These are phyloP conservation scores for Alaudala cheleensis DNA, from an alignment of 2,113 vertebrate genomes.

Conservation along the genomic window DNA sequence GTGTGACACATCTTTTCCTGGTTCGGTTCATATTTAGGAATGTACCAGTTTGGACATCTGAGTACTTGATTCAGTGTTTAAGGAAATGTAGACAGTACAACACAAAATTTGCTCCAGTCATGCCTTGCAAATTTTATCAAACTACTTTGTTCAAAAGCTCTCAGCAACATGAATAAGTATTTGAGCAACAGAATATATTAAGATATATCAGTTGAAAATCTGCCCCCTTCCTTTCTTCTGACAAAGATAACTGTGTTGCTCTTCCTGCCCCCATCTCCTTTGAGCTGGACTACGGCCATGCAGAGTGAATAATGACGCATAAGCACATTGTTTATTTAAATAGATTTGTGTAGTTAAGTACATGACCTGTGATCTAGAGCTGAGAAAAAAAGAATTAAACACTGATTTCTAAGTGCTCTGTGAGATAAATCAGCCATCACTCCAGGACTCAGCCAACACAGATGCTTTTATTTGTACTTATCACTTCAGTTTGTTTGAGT, in stretches of 20 bases:
- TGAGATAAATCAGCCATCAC: slow-evolving; percentile 40
- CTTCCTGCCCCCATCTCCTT: not conserved
- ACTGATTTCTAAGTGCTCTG: slow-evolving; percentile 7
- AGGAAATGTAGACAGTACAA: not conserved
- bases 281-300: not conserved
- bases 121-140: not conserved
- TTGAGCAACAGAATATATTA: not conserved
- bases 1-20: not conserved
- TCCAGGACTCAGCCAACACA: not conserved
- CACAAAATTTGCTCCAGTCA: not conserved
- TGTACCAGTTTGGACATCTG: not conserved
- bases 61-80: not conserved
- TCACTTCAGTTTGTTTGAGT: slow-evolving; percentile 29
- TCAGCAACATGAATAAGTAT: not conserved
- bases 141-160: not conserved
- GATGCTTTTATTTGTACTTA: slow-evolving; percentile 41
- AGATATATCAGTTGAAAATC: not conserved
- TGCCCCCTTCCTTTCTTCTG: not conserved
- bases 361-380: slow-evolving; percentile 9
- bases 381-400: slow-evolving; percentile 21
- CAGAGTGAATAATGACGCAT: not conserved
- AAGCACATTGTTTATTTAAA: slow-evolving; percentile 46
- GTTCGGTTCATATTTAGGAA: not conserved
- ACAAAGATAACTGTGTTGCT: not conserved
- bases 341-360: slow-evolving; percentile 27